These are phyloP conservation scores for Subanguina moxae DNA, from an alignment of 1,140 invertebrate species.

Conservation along the genomic window DNA sequence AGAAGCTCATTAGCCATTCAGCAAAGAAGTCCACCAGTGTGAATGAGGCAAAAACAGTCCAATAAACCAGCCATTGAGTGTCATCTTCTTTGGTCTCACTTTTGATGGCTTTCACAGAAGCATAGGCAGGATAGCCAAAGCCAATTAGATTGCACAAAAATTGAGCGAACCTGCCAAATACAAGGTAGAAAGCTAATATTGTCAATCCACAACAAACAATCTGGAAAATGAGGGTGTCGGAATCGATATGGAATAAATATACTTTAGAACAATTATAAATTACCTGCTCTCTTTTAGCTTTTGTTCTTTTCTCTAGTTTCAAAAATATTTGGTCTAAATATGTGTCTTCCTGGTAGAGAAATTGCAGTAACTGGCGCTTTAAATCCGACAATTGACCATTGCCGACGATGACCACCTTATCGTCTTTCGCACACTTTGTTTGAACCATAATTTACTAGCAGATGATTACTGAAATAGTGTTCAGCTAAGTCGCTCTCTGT, in stretches of 20 bases:
- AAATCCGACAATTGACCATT: too few species aligned
- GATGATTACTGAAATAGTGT: too few species aligned
- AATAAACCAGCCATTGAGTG: slow-evolving; percentile 48
- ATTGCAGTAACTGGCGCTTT: too few species aligned
- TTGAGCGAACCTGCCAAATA: slow-evolving; percentile 37
- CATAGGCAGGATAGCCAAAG: slow-evolving; percentile 38
- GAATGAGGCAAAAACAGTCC: slow-evolving; percentile 49
- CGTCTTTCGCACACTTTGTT: too few species aligned
- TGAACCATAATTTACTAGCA: too few species aligned
- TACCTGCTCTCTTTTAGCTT: slow-evolving; percentile 27
- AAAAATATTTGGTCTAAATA: background rate
- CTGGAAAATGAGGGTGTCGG: background rate
- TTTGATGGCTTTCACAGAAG: slow-evolving; percentile 28
- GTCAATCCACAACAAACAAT: background rate
- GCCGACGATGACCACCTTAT: too few species aligned
- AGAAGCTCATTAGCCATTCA: slow-evolving; percentile 68
- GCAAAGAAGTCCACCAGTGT: slow-evolving; percentile 67
- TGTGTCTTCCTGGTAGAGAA: background rate
- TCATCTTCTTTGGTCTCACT: slow-evolving; percentile 44
- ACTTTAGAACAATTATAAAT: too few species aligned
- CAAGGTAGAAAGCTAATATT: slow-evolving; percentile 34
- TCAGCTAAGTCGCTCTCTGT: too few species aligned
- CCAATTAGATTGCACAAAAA: slow-evolving; percentile 39
- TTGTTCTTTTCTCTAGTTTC: slow-evolving; percentile 17
- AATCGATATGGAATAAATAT: slow-evolving; percentile 14